Evolutionary conservation across 2,888 invertebrate species (phyloP).

Genomic region (Acronicta alni): DNA sequence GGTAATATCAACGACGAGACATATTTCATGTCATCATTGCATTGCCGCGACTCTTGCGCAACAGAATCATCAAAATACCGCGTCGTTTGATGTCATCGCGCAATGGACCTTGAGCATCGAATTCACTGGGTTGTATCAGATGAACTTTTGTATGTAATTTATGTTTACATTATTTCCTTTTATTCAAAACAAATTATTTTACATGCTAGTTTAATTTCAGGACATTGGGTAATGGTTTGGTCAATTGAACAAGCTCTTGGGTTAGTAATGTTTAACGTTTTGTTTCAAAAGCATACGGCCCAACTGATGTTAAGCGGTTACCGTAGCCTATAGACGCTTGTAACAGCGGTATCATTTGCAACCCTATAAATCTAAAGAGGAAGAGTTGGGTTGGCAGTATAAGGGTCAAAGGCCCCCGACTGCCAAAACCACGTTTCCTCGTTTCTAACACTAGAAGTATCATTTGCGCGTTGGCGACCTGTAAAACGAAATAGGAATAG

Average conservation of each 20-base stretch:
- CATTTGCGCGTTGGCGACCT: too few species aligned
- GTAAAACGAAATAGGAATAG: too few species aligned
- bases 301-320: too few species aligned
- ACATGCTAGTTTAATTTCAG: constrained; percentile 1
- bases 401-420: too few species aligned
- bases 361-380: too few species aligned
- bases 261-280: too few species aligned
- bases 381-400: too few species aligned
- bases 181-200: constrained; percentile 25
- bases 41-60: constrained; percentile 50
- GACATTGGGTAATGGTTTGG: constrained; percentile 2
- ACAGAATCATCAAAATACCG: constrained; percentile 30
- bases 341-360: too few species aligned
- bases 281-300: too few species aligned
- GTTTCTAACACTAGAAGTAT: too few species aligned
- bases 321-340: too few species aligned
- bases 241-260: background rate
- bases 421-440: too few species aligned
- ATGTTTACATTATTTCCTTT: constrained; percentile 18
- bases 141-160: constrained; percentile 27
- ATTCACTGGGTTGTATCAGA: constrained; percentile 42
- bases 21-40: constrained; percentile 31
- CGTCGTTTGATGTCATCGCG: constrained; percentile 41
- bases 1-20: constrained; percentile 29
- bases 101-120: constrained; percentile 63